These are phyloP conservation scores for Eristalis tenax DNA, from an alignment of 2,888 invertebrate genomes.

Conservation along the genomic window DNA sequence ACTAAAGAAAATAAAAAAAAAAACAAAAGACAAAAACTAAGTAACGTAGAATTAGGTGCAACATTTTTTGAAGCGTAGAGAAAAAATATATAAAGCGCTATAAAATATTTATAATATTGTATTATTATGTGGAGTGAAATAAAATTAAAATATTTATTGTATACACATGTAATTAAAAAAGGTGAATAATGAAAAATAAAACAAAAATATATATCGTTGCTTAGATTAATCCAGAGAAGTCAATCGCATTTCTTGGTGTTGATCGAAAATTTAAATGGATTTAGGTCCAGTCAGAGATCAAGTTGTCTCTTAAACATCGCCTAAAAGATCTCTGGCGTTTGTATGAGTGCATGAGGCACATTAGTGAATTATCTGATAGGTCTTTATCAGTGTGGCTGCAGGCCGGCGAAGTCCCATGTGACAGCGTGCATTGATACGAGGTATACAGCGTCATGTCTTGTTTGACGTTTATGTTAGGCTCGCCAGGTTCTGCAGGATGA, in stretches of 20 bases:
- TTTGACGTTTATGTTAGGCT: too few species aligned
- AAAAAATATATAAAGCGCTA: constrained; percentile 36
- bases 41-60: constrained; percentile 38
- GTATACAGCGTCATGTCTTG: too few species aligned
- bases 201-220: constrained; percentile 52
- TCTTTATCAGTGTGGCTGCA: too few species aligned
- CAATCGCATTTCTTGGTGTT: not conserved
- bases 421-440: too few species aligned
- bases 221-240: constrained; percentile 31
- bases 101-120: constrained; percentile 51
- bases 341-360: too few species aligned
- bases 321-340: too few species aligned
- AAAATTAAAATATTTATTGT: constrained; percentile 53
- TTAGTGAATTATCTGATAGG: too few species aligned
- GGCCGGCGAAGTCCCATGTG: too few species aligned
- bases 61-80: constrained; percentile 36
- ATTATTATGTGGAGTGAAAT: constrained; percentile 47
- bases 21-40: constrained; percentile 1
- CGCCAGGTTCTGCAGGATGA: too few species aligned
- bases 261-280: too few species aligned
- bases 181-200: constrained; percentile 23
- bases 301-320: too few species aligned
- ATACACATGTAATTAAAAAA: constrained; percentile 56
- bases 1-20: constrained; percentile 13
- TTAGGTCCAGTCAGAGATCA: too few species aligned